Evolutionary conservation across 2,888 invertebrate genomes (phyloP), one percentile per base, ranked within the genome.

Genomic region (Apodemia zela): DNA sequence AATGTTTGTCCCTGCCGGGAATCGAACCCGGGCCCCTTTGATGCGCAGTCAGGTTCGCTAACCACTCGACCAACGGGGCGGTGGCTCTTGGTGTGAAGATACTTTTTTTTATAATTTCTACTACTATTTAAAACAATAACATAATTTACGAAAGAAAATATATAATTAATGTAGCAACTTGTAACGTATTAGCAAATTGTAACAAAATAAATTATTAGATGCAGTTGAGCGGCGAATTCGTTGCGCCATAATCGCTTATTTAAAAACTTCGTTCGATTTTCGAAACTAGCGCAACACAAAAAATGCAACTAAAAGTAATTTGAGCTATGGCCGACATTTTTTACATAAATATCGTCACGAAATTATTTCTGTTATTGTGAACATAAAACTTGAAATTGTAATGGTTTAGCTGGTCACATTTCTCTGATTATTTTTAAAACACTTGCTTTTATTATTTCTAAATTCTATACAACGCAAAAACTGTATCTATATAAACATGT

Each of bases 231-330:
- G 51, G 51, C 25, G 51, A 51, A 51, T 51, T 51, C 21, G 51
- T 51, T 51, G 51, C 51, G 51, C 51, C 51, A 54, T 54, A n/a
- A 54, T 29, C 25, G 54, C 6, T 54, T 54, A 25, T 54, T 54
- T 54, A 45, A 45, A 45, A 45, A 45, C 45, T 45, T 45, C 45
- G 54, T 54, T 54, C 25, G 25, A 54, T 54, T 54, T 54, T 54
- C 54, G 54, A 54, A 54, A 54, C 54, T 54, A 54, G 54, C 54
- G 51, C 51, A 54, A 54, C 54, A 54, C 54, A 54, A 54, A 54
- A 54, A 54, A 54, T 54, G 54, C 54, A 54, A 54, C 54, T 54
- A 54, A 54, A 54, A 54, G 54, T 54, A 54, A 54, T 54, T 54
- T 25, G 54, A 54, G 54, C 51, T 54, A 13, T 25, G 51, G 51